Evolutionary conservation across 2,888 invertebrate species (phyloP), one percentile per base, ranked within the genome.

Genomic region (Odontomyia ornata): DNA sequence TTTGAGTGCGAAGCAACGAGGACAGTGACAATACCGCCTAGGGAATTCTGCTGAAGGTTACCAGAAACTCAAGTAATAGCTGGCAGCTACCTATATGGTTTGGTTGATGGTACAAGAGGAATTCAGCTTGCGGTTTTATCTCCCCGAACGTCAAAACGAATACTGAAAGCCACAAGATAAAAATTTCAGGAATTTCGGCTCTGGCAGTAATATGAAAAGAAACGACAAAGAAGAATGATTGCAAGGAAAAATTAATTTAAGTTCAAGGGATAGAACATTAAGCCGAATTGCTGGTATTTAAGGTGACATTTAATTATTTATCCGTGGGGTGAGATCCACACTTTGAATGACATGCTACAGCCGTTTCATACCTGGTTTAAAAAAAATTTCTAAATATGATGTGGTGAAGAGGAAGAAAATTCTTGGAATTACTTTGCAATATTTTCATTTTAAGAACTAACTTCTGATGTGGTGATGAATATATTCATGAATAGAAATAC

Each of bases 281-380:
- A 69, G 25, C 47, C 13, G 69, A 21, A 27, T 21, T 18, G 57
- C 43, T 28, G 67, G 76, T 67, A 75, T 75, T 75, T 75, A 75
- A 75, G 28, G 62, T 47, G 65, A 47, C 30, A 76, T 76, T 76
- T 67, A 76, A 76, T 76, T 76, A 76, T 76, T 76, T 36, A 76
- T 76, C 65, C 56, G 36, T 56, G 67, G 65, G 7, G 23, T 56
- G 67, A 65, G 9, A 60, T 56, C 7, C 65, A 64, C 52, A 30
- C 69, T 65, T 65, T 36, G 65, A 65, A 65, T 65, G 65, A 18
- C 21, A 21, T 23, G 13, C 18, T 9, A 52, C 7, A 15, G 2
- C 13, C 52, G 36, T 36, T 36, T 36, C 9, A 3, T 3, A 9
- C 36, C n/a, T n/a, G n/a, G n/a, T n/a, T n/a, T n/a, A n/a, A n/a